Evolutionary conservation across 2,888 invertebrate genomes (phyloP).

Genomic region (Drosophila picticornis): DNA sequence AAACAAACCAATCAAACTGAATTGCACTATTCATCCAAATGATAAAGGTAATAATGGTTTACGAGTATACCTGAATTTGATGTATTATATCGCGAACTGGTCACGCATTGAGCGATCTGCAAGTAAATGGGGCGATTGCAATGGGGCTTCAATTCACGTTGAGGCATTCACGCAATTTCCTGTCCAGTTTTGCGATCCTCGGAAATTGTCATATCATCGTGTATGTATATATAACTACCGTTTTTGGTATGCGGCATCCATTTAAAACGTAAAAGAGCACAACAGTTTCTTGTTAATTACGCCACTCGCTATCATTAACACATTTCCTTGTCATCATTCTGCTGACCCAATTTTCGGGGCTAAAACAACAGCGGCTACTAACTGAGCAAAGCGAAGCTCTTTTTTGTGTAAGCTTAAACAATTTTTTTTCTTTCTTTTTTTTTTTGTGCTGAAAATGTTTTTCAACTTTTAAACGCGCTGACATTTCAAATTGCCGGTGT

Average conservation of each 20-base stretch:
- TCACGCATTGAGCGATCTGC: not conserved
- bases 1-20: not conserved
- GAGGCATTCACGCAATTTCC: conserved; percentile 57
- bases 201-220: conserved; percentile 23
- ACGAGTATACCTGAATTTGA: not conserved
- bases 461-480: conserved; percentile 38
- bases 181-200: conserved; percentile 34
- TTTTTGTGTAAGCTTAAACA: conserved; percentile 48
- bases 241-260: conserved; percentile 47
- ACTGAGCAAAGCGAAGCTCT: conserved; percentile 31
- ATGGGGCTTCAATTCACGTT: conserved; percentile 9
- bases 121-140: not conserved
- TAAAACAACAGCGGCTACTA: conserved; percentile 50
- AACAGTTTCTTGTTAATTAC: conserved; percentile 68
- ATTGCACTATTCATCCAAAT: not conserved
- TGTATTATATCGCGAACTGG: not conserved
- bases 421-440: conserved; percentile 13
- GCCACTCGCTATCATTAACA: conserved; percentile 74
- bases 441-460: conserved; percentile 37
- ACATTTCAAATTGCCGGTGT: conserved; percentile 45
- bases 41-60: not conserved
- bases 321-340: conserved; percentile 71
- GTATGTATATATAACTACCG: not conserved
- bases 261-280: conserved; percentile 41
- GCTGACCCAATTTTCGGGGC: conserved; percentile 68